Conservation (phyloP, 2,113 vertebrate species). For the Euleptes europaea region DNA sequence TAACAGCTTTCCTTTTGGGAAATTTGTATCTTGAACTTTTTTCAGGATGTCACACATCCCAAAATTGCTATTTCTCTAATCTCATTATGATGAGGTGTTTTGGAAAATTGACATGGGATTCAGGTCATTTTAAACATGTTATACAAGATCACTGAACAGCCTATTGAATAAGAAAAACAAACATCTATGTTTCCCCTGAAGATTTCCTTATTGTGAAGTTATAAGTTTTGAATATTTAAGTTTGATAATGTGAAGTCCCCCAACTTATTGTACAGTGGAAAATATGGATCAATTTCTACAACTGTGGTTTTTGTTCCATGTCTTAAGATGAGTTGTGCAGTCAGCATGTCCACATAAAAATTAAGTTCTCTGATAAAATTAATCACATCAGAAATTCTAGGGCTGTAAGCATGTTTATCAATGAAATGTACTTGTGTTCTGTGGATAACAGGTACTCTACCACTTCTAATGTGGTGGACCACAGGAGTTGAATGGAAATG, state of each 20-base stretch:
- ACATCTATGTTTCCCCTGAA: neutral
- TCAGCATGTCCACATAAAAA: neutral
- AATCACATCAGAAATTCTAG: neutral
- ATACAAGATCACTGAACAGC: neutral
- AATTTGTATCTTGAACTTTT: constrained; percentile 10
- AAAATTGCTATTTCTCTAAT: neutral
- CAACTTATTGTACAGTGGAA: neutral
- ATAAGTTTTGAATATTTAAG: neutral
- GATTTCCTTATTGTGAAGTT: neutral
- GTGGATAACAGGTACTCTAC: neutral
- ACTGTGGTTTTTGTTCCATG: neutral
- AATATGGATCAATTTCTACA: neutral
- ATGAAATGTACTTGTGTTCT: neutral
- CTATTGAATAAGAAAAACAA: neutral
- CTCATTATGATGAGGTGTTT: constrained; percentile 1
- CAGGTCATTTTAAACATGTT: neutral
- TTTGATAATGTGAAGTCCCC: neutral
- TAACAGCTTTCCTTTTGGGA: constrained; percentile 6
- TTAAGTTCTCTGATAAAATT: neutral
- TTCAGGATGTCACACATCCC: constrained; percentile 8
- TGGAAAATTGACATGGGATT: neutral
- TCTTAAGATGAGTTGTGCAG: too few relatives aligned
- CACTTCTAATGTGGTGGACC: neutral
- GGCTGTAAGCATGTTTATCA: neutral
- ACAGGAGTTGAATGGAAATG: neutral